Base-by-base conservation (phyloP, 2,888 invertebrate species). In the Cecidostiba fungosa region DNA sequence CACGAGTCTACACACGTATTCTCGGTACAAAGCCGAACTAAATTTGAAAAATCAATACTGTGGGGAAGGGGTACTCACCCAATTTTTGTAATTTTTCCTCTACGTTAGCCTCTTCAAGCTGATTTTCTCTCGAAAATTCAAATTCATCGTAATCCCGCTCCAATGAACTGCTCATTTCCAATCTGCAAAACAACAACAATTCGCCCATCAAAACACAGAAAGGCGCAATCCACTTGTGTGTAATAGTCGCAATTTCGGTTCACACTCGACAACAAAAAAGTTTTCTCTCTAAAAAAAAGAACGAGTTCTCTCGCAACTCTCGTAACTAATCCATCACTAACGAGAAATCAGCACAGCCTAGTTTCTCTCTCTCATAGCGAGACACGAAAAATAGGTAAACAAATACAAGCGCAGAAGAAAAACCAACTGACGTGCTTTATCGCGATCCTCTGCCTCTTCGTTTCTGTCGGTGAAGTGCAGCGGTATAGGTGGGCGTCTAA, bases 111-210 rank as follows among this genome's bases (percentile, higher is more conserved):
- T 88, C 89, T 32, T 87, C 85, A 85, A 78, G 87, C 72, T 84
- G 77, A 81, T 84, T 85, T 84, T 87, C 85, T 54, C 86, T 88
- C 77, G 91, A 89, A 89, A 91, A 91, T 90, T 90, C 89, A 90
- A 91, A 93, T 88, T 90, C 91, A 89, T 91, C 90, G 89, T 92
- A 92, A 89, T 92, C 91, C 89, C 91, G 92, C 89, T 92, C 92
- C 91, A 93, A 92, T 90, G 92, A 89, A 91, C 91, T 92, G 92
- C 92, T 93, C 93, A 93, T 93, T 90, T 92, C 93, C 93, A 90
- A 91, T 91, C 93, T 93, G 90, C 69, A 59, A 91, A 90, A 85
- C 36, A 77, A 77, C 26, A 72, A 82, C 10, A 23, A 19, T n/a
- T 29, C 14, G 23, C 29, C 66, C 66, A 66, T 26, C 66, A 26